Percentiles rank a stretch among this genome's conserved stretches.
Conservation (phyloP, 2,113 vertebrate species). For the Hypomesus transpacificus region DNA sequence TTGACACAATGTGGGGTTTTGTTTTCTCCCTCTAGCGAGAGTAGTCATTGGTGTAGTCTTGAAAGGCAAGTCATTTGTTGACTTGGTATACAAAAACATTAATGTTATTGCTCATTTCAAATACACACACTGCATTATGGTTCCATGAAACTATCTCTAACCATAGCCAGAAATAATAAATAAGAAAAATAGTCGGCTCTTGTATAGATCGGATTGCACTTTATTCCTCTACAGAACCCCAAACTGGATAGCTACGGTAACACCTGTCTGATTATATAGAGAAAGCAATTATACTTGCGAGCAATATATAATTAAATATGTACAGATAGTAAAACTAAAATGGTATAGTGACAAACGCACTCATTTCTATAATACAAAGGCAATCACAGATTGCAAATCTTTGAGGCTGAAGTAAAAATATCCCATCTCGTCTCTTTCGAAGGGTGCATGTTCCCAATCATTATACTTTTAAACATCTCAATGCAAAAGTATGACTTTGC, state of each 20-base stretch:
- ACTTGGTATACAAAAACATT: constrained; percentile 41
- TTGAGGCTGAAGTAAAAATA: constrained; percentile 65
- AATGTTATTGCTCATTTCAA: constrained; percentile 76
- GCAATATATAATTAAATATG: constrained; percentile 62
- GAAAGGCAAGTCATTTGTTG: constrained; percentile 56
- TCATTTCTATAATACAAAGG: constrained; percentile 79
- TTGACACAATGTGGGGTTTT: constrained; percentile 53
- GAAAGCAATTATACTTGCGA: constrained; percentile 61
- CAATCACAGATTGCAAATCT: constrained; percentile 98
- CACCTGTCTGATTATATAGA: constrained; percentile 60
- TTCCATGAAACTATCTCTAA: constrained; percentile 68
- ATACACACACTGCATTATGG: constrained; percentile 76
- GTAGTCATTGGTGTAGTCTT: constrained; percentile 59
- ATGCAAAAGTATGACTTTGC: neutral
- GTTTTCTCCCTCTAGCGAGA: constrained; percentile 62
- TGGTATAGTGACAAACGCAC: constrained; percentile 80
- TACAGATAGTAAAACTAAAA: constrained; percentile 74
- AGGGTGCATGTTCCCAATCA: constrained; percentile 33
- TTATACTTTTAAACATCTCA: constrained; percentile 12
- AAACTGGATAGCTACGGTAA: constrained; percentile 61
- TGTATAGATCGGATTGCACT: constrained; percentile 88
- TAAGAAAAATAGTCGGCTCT: constrained; percentile 80
- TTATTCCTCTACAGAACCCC: constrained; percentile 73
- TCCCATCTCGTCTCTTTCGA: constrained; percentile 35
- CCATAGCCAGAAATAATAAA: constrained; percentile 73